Percentiles rank a stretch among this genome's conserved stretches.
phyloP scores from a whole-genome alignment of 2,888 invertebrate species.

The Ophion costatus region DNA sequence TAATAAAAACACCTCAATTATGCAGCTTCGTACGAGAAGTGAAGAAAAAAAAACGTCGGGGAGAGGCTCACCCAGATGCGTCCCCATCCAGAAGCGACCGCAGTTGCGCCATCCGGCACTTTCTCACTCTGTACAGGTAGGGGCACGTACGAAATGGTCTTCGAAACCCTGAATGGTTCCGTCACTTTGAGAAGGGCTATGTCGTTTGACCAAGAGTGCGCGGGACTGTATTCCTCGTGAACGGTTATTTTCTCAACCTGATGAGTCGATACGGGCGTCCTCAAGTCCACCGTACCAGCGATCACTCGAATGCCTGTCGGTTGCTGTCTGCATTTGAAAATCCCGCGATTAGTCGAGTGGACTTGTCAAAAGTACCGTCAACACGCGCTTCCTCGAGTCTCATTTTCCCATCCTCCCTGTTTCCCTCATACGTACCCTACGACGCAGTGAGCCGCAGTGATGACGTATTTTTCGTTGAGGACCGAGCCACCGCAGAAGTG shows the following conservation, averaged over 20 bases:
- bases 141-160: slow-evolving; percentile 82
- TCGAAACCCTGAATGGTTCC: slow-evolving; percentile 82
- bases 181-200: slow-evolving; percentile 74
- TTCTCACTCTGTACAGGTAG: slow-evolving; percentile 80
- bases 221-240: neutral
- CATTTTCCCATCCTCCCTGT: neutral
- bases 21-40: neutral
- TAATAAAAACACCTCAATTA: too few relatives aligned
- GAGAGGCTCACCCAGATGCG: slow-evolving; percentile 72
- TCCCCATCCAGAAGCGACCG: slow-evolving; percentile 78
- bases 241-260: slow-evolving; percentile 64
- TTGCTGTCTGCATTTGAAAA: neutral
- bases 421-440: neutral
- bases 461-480: slow-evolving; percentile 68
- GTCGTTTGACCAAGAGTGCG: slow-evolving; percentile 71
- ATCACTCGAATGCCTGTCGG: slow-evolving; percentile 60
- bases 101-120: slow-evolving; percentile 64
- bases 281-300: slow-evolving; percentile 68
- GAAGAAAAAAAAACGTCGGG: neutral
- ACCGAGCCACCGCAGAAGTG: slow-evolving; percentile 76
- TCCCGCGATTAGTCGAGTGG: neutral
- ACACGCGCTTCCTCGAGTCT: neutral
- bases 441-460: slow-evolving; percentile 76
- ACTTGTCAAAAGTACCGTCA: neutral
- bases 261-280: slow-evolving; percentile 44